phyloP scores from a whole-genome alignment of 30 jellyfish, hydroid and myxozoan genomes.

The Chironex yamaguchii region DNA sequence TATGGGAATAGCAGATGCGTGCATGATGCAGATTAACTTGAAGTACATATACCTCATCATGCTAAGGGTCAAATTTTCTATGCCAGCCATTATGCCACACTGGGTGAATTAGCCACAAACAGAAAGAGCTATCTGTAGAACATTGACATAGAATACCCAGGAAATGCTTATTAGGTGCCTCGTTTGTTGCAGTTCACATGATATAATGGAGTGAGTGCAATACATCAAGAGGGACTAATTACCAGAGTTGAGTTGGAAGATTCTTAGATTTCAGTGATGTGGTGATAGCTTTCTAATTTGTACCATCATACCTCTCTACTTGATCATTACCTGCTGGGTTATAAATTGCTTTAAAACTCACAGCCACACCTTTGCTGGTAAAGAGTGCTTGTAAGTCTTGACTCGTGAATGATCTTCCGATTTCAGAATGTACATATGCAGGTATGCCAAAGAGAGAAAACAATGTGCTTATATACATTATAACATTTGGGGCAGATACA shows the following conservation, averaged over 20 bases:
- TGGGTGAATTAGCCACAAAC: conserved; percentile 27
- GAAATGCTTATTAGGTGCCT: conserved; percentile 43
- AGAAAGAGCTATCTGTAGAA: conserved; percentile 7
- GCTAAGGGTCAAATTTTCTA: too few relatives aligned
- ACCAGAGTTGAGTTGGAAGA: conserved; percentile 8
- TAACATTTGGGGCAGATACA: conserved; percentile 11
- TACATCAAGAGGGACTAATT: conserved; percentile 39
- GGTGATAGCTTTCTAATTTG: conserved; percentile 18
- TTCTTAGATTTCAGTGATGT: conserved; percentile 37
- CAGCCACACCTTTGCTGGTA: not conserved
- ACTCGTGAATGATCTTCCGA: not conserved
- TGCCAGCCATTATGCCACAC: too few relatives aligned
- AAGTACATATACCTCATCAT: too few relatives aligned
- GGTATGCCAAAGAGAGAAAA: conserved; percentile 37
- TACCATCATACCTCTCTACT: conserved; percentile 53
- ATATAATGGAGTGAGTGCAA: conserved; percentile 44
- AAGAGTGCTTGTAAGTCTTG: not conserved
- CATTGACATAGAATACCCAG: not conserved
- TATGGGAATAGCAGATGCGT: not conserved
- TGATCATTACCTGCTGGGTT: conserved; percentile 46
- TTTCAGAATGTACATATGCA: conserved; percentile 11
- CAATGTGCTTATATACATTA: not conserved
- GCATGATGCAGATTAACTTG: not conserved
- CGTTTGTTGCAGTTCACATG: conserved; percentile 52
- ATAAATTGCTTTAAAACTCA: too few relatives aligned